A percentile compares a stretch with the other conserved stretches of the same genome.
Evolutionary conservation across 2,888 invertebrate species (phyloP).

Genomic region (Eristalis tenax): DNA sequence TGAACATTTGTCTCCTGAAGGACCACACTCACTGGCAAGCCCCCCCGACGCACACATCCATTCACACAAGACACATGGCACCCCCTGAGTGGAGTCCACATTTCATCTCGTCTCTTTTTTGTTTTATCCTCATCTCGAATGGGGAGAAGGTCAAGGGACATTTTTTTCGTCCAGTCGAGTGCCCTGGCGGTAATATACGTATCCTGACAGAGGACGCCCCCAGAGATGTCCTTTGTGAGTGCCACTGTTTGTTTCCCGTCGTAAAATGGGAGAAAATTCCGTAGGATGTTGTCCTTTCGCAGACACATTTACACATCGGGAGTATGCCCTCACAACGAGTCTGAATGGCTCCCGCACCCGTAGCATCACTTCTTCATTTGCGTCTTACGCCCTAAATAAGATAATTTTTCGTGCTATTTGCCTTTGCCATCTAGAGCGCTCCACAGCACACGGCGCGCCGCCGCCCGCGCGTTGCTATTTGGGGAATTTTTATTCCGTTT

Average conservation of each 20-base stretch:
- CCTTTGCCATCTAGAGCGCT: background rate
- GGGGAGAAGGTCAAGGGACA: constrained; percentile 35
- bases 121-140: background rate
- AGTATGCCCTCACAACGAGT: constrained; percentile 16
- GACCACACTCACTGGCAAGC: background rate
- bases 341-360: constrained; percentile 5
- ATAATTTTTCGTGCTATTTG: constrained; percentile 56
- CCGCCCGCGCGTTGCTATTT: constrained; percentile 31
- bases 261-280: constrained; percentile 36
- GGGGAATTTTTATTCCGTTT: constrained; percentile 46
- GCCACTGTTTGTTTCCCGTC: constrained; percentile 27
- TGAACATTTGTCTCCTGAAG: constrained; percentile 59
- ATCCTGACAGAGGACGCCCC: constrained; percentile 32
- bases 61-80: background rate
- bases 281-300: constrained; percentile 32
- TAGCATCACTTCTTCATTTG: background rate
- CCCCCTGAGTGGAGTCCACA: background rate
- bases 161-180: constrained; percentile 12
- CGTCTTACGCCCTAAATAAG: constrained; percentile 31
- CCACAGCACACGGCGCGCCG: background rate
- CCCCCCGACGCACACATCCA: background rate
- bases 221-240: constrained; percentile 10
- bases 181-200: constrained; percentile 15
- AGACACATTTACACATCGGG: constrained; percentile 28
- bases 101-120: background rate